Evolutionary conservation across 2,797 vertebrate species (phyloP).

Genomic region (Sebastolobus alascanus): DNA sequence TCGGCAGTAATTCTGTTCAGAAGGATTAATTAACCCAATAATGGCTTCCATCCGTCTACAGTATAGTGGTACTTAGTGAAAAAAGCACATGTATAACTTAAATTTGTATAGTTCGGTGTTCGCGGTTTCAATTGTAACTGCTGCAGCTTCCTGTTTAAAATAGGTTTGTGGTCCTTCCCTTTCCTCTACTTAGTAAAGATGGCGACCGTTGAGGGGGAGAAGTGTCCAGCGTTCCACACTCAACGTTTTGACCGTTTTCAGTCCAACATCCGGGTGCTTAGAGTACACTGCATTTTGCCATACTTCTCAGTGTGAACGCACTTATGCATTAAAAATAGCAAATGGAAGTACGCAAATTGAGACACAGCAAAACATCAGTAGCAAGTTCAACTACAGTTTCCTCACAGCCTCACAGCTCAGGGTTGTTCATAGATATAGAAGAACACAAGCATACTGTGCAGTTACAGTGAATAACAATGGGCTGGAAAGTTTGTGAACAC

Average conservation of each 20-base stretch:
- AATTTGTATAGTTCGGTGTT: not conserved
- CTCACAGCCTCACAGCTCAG: too few species aligned
- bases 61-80: not conserved
- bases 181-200: not conserved
- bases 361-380: not conserved
- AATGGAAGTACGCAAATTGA: not conserved
- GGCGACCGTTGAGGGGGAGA: not conserved
- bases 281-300: not conserved
- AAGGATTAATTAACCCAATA: not conserved
- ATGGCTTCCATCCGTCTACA: not conserved
- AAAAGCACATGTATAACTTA: not conserved
- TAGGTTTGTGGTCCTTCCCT: not conserved
- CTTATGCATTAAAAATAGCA: not conserved
- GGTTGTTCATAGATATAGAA: too few species aligned
- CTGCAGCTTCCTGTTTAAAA: not conserved
- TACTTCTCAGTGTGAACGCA: too few species aligned
- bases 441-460: not conserved
- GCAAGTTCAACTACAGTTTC: too few species aligned
- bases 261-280: too few species aligned
- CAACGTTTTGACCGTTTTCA: too few species aligned
- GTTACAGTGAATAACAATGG: constrained; percentile 17
- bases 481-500: constrained; percentile 39
- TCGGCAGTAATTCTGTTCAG: not conserved
- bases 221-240: too few species aligned
- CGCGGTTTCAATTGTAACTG: not conserved